A percentile compares a stretch with the other conserved stretches of the same genome.
Evolutionary conservation across 2,113 vertebrate species (phyloP).

Genomic region (Trachemys scripta): DNA sequence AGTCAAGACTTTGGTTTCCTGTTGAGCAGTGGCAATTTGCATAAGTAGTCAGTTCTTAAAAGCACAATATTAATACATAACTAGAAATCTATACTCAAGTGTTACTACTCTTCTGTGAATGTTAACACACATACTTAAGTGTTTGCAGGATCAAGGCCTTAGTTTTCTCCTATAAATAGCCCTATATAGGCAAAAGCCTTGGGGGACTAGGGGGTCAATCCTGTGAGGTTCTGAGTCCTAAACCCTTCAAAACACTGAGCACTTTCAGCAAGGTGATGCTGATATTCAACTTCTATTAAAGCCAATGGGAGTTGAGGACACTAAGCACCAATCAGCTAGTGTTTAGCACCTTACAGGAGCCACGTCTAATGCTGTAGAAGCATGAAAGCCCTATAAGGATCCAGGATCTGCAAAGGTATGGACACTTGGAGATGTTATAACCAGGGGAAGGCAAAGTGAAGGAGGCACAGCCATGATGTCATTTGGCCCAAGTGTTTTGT

Average conservation of each 20-base stretch:
- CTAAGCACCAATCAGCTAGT: not conserved
- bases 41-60: too few species aligned
- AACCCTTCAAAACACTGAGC: too few species aligned
- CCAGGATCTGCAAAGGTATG: not conserved
- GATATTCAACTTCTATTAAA: not conserved
- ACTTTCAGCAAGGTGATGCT: too few species aligned
- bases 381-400: not conserved
- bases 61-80: too few species aligned
- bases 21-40: too few species aligned
- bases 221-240: too few species aligned
- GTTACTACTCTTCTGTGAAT: too few species aligned
- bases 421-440: not conserved
- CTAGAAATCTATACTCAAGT: too few species aligned
- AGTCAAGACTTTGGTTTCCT: not conserved
- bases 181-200: not conserved
- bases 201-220: not conserved
- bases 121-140: too few species aligned
- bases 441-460: constrained; percentile 1
- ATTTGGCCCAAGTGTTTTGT: not conserved
- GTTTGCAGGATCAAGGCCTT: not conserved
- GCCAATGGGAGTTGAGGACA: not conserved
- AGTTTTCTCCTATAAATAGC: not conserved
- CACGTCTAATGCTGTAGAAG: not conserved
- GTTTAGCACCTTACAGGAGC: not conserved
- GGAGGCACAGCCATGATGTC: not conserved